phyloP scores from a whole-genome alignment of 2,888 invertebrate genomes.

The Notodonta ziczac region DNA sequence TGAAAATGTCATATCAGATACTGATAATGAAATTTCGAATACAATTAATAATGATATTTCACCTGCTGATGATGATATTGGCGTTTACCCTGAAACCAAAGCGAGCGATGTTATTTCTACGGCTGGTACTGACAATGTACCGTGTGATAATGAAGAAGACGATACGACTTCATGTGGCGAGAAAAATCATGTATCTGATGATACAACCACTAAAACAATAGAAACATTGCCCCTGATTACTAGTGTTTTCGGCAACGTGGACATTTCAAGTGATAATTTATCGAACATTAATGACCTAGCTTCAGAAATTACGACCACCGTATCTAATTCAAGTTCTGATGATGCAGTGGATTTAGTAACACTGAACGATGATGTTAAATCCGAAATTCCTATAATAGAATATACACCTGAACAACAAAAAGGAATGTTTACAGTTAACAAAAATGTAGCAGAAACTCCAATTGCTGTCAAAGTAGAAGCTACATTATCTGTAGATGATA shows the following conservation, averaged over 20 bases:
- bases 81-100: background rate
- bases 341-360: slow-evolving; percentile 4
- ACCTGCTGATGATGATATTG: background rate
- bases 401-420: slow-evolving; percentile 4
- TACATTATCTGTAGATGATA: background rate
- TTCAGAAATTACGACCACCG: background rate
- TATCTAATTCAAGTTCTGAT: slow-evolving; percentile 2
- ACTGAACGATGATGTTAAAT: background rate
- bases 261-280: slow-evolving; percentile 24
- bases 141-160: background rate
- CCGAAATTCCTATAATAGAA: background rate
- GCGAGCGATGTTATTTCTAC: background rate
- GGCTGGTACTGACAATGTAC: background rate
- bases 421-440: background rate
- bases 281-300: slow-evolving; percentile 5
- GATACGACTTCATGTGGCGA: background rate
- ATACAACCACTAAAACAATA: slow-evolving; percentile 4
- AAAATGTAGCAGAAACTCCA: background rate
- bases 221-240: slow-evolving; percentile 40
- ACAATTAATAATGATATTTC: slow-evolving; percentile 3
- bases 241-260: slow-evolving; percentile 41
- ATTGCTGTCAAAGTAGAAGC: background rate
- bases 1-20: background rate
- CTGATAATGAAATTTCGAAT: background rate
- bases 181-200: background rate